phyloP scores from a whole-genome alignment of 2,797 vertebrate species.

The Leptatherina wallacei region DNA sequence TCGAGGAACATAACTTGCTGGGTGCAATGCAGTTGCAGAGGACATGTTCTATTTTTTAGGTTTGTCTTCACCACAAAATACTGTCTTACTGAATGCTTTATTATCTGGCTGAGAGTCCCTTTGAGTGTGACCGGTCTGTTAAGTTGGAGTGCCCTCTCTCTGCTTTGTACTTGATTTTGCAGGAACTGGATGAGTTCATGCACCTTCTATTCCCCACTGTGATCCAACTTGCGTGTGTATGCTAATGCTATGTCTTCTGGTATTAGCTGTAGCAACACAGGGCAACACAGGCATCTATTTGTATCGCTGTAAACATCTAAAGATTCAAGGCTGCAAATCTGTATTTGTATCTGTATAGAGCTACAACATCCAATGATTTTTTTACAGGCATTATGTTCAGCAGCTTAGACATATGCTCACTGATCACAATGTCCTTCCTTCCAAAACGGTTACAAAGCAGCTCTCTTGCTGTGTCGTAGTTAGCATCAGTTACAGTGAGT shows the following conservation, averaged over 20 bases:
- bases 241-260: background rate
- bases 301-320: background rate
- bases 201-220: conserved; percentile 8
- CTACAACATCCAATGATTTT: background rate
- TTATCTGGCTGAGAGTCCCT: background rate
- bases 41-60: background rate
- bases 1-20: background rate
- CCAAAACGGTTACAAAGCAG: background rate
- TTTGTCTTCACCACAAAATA: background rate
- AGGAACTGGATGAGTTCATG: conserved; percentile 6
- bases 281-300: background rate
- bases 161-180: conserved; percentile 3
- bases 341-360: too few relatives aligned
- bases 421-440: background rate
- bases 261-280: background rate
- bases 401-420: background rate
- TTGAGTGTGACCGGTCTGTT: background rate
- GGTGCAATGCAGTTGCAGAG: conserved; percentile 7
- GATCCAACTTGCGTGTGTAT: background rate
- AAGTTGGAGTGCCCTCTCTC: conserved; percentile 8
- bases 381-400: background rate
- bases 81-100: background rate
- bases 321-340: background rate
- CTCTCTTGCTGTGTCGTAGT: background rate
- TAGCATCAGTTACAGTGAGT: background rate